These are phyloP conservation scores for Sternarchorhynchus goeldii DNA, from an alignment of 2,797 vertebrate species.

Conservation along the genomic window DNA sequence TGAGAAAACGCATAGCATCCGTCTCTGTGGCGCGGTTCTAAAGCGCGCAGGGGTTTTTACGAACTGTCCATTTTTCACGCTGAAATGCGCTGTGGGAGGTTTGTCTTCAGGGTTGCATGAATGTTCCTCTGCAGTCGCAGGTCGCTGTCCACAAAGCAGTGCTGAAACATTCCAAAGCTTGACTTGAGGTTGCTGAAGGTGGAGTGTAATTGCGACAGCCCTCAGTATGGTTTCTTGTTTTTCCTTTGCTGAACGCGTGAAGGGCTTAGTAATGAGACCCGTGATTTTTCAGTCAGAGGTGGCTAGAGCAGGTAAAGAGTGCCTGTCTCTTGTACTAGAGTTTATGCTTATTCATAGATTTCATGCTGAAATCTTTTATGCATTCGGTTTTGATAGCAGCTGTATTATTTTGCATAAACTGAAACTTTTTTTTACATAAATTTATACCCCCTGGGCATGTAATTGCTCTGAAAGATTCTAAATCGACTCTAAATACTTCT, in stretches of 20 bases:
- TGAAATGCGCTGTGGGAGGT: conserved; percentile 61
- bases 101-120: conserved; percentile 49
- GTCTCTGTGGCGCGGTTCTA: neutral
- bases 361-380: no score
- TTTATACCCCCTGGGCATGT: neutral
- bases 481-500: neutral
- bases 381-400: no score
- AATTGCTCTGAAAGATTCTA: neutral
- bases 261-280: no score
- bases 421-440: neutral
- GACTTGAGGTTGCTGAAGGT: no score
- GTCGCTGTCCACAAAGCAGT: conserved; percentile 53
- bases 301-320: no score
- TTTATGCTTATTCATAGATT: no score
- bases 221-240: no score
- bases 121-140: conserved; percentile 40
- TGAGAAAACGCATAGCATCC: neutral
- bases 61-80: conserved; percentile 64
- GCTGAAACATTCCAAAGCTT: conserved; percentile 52
- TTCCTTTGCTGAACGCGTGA: no score
- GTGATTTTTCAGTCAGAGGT: no score
- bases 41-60: neutral
- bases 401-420: neutral
- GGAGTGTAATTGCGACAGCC: no score
- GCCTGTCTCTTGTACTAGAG: no score